These are phyloP conservation scores for Gibbula magus DNA, from an alignment of 2,888 invertebrate genomes.

Conservation along the genomic window DNA sequence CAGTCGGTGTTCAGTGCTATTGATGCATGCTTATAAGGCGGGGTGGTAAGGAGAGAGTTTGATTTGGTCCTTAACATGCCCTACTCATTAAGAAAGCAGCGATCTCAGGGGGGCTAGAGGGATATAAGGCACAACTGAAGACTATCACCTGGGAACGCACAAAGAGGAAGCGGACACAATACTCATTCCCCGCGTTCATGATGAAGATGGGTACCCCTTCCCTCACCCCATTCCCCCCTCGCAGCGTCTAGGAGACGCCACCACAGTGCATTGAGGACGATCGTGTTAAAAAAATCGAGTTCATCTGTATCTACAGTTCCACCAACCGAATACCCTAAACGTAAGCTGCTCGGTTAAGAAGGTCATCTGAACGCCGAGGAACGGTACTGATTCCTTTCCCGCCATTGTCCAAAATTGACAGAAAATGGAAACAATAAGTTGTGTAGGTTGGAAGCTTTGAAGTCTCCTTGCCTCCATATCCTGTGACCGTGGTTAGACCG, in stretches of 20 bases:
- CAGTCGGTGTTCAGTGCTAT: too few species aligned
- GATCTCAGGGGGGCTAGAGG: not conserved
- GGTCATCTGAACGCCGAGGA: not conserved
- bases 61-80: not conserved
- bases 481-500: slow-evolving; percentile 18
- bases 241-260: slow-evolving; percentile 17
- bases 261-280: slow-evolving; percentile 16
- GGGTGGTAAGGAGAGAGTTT: not conserved
- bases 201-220: slow-evolving; percentile 21
- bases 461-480: slow-evolving; percentile 19
- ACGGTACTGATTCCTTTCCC: slow-evolving; percentile 14
- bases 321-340: not conserved
- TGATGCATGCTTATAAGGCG: not conserved
- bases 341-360: not conserved
- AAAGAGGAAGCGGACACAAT: slow-evolving; percentile 10
- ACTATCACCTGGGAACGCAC: slow-evolving; percentile 11
- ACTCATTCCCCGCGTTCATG: slow-evolving; percentile 18
- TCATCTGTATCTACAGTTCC: slow-evolving; percentile 13
- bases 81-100: not conserved
- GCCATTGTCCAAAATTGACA: slow-evolving; percentile 27
- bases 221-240: not conserved
- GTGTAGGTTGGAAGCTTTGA: slow-evolving; percentile 18
- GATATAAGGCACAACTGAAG: not conserved
- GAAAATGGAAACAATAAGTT: slow-evolving; percentile 27
- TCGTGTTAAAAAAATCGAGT: slow-evolving; percentile 19